These are phyloP conservation scores for Yponomeuta sedellus DNA, from an alignment of 2,888 invertebrate species.

Conservation along the genomic window DNA sequence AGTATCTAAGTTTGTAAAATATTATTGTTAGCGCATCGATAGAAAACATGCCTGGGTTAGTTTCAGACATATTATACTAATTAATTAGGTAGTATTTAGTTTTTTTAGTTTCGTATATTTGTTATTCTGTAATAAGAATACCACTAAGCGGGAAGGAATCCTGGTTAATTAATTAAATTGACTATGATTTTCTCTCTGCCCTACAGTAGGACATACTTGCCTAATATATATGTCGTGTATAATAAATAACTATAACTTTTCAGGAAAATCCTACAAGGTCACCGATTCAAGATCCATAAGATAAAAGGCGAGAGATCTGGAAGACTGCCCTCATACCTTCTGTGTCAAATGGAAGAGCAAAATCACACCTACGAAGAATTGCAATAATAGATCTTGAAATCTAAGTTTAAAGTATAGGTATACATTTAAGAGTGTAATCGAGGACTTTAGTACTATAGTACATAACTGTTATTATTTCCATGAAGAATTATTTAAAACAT, in stretches of 20 bases:
- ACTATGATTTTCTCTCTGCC: too few species aligned
- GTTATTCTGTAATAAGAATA: too few species aligned
- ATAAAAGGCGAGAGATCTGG: constrained; percentile 61
- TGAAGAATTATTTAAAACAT: neutral
- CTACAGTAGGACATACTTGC: too few species aligned
- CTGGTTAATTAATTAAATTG: too few species aligned
- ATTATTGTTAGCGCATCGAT: too few species aligned
- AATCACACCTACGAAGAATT: constrained; percentile 20
- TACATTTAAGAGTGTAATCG: neutral
- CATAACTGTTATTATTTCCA: neutral
- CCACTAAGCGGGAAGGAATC: too few species aligned
- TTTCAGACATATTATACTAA: too few species aligned
- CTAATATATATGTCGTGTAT: too few species aligned
- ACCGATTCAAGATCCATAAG: constrained; percentile 62
- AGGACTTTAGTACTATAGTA: constrained; percentile 15
- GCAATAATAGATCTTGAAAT: neutral
- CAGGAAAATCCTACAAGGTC: constrained; percentile 68
- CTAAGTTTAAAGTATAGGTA: neutral
- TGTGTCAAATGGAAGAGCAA: constrained; percentile 41
- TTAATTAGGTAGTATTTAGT: too few species aligned
- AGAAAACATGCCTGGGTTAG: too few species aligned
- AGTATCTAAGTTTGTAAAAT: too few species aligned
- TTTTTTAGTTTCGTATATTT: too few species aligned
- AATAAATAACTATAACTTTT: constrained; percentile 23
- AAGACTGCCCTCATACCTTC: constrained; percentile 57